Evolutionary conservation across 2,888 invertebrate species (phyloP), one percentile per base, ranked within the genome.

Genomic region (Leptarthrus brevirostris): DNA sequence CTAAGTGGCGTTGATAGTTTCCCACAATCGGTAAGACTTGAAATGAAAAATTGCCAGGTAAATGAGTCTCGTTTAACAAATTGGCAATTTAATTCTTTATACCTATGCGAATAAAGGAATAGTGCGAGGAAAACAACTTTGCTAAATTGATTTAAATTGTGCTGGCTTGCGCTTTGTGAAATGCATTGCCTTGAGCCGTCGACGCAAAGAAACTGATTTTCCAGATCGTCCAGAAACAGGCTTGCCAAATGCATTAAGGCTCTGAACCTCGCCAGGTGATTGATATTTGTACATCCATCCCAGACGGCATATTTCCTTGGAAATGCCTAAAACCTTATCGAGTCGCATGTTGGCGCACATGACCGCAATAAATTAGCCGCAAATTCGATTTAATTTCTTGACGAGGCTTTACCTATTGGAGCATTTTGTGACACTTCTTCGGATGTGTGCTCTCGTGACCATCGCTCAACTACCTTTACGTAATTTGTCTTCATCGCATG

Each of bases 381-480:
- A 58, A 58, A 58, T 58, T 58, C 36, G 36, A 58, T 58, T 58
- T 58, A 58, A 58, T 58, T 58, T 56, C 36, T 36, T 58, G 58
- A 58, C 18, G 18, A 36, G 58, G 10, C 20, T 36, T 36, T 20
- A 58, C 36, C 34, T n/a, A 40, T 40, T 6, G 12, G 36, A 36
- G 18, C 58, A 36, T 36, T 58, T 58, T 58, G 58, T 58, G 58
- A 58, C 58, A 58, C 58, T 58, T 36, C 20, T 12, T 36, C 20
- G 58, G 34, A 34, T 53, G 18, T 71, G 64, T 71, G 53, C 47
- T 58, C 36, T 20, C 58, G 58, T 61, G 69, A 74, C 74, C 40
- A 70, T 74, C 53, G 36, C 56, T 70, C 64, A 40, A 40, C 44
- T 53, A 36, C 52, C 52, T 49, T 58, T 30, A 8, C 30, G 4